phyloP scores from a whole-genome alignment of 1,140 invertebrate species.

The Daktulosphaira vitifoliae region DNA sequence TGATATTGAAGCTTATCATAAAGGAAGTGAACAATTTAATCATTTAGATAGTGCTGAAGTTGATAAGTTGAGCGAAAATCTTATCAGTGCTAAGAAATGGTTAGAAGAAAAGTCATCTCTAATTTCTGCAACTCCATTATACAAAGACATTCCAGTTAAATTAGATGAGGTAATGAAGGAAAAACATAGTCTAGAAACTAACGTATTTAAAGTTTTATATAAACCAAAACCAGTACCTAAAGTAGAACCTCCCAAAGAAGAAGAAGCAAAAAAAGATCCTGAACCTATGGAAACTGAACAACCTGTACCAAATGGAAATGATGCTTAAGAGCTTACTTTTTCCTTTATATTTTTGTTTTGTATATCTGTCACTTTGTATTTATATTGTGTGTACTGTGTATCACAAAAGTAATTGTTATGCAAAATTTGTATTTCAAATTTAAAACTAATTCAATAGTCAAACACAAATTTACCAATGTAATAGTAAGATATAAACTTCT shows the following conservation, averaged over 20 bases:
- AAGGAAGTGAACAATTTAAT: slow-evolving; percentile 68
- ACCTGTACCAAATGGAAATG: slow-evolving; percentile 18
- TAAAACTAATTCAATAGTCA: neutral
- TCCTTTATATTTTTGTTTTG: slow-evolving; percentile 20
- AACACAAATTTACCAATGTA: neutral
- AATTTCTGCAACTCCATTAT: slow-evolving; percentile 47
- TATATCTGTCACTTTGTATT: slow-evolving; percentile 24
- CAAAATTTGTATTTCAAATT: slow-evolving; percentile 13
- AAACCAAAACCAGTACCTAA: slow-evolving; percentile 71
- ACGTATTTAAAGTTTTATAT: slow-evolving; percentile 64
- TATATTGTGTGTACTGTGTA: slow-evolving; percentile 5
- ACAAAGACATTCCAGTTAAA: slow-evolving; percentile 61
- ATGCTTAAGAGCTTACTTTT: slow-evolving; percentile 7
- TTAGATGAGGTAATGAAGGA: slow-evolving; percentile 66
- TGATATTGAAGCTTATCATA: slow-evolving; percentile 55
- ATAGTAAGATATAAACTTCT: slow-evolving; percentile 13
- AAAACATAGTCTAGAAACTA: slow-evolving; percentile 59
- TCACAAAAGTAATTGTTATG: slow-evolving; percentile 19
- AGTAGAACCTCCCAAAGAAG: slow-evolving; percentile 17
- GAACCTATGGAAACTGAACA: slow-evolving; percentile 30
- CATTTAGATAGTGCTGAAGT: slow-evolving; percentile 75
- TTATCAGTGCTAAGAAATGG: slow-evolving; percentile 46
- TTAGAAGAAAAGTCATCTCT: slow-evolving; percentile 37
- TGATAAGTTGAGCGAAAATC: slow-evolving; percentile 42
- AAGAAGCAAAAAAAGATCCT: slow-evolving; percentile 13